Conservation (phyloP, 2,113 vertebrate species). For the Mobula hypostoma region DNA sequence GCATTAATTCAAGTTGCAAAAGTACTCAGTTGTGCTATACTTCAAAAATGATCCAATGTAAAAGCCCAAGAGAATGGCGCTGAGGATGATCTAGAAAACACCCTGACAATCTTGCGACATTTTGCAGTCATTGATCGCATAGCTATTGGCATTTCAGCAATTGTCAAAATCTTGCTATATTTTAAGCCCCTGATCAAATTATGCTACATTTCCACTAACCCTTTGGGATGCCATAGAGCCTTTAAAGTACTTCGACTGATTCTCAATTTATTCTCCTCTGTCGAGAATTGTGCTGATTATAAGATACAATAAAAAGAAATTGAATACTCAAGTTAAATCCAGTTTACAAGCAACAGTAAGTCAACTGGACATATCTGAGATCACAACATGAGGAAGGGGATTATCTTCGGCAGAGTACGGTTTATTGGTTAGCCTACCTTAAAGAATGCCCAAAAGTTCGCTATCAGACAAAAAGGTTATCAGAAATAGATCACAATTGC, state of each 20-base stretch:
- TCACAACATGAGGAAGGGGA: conserved; percentile 8
- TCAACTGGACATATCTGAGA: background rate
- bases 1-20: background rate
- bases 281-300: background rate
- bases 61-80: background rate
- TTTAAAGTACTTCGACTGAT: background rate
- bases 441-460: background rate
- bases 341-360: conserved; percentile 26
- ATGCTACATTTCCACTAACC: background rate
- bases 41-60: no score
- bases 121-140: background rate
- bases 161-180: background rate
- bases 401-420: background rate
- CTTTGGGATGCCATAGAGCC: background rate
- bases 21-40: background rate
- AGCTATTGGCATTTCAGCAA: background rate
- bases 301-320: conserved; percentile 31
- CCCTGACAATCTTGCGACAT: background rate
- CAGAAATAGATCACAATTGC: background rate
- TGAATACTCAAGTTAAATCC: conserved; percentile 29
- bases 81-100: background rate
- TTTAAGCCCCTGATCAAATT: background rate
- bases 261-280: background rate
- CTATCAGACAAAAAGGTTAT: background rate
- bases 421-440: background rate